Evolutionary conservation across 2,113 vertebrate genomes (phyloP).

Genomic region (Columba janthina): DNA sequence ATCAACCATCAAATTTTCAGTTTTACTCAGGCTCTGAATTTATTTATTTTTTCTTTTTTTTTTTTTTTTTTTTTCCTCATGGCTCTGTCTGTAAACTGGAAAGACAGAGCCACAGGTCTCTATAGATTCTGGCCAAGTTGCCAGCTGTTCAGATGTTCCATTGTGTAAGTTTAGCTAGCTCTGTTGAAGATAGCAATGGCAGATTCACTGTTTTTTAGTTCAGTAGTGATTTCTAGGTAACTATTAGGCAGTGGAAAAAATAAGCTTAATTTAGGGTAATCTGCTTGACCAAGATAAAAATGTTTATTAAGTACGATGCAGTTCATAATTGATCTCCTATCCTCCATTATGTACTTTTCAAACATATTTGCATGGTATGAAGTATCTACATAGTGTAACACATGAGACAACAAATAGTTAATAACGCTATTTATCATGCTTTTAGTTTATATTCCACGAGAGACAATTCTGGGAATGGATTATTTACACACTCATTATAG

Average conservation of each 20-base stretch:
- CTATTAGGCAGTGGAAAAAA: background rate
- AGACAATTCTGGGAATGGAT: background rate
- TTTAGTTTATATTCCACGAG: background rate
- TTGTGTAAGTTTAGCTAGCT: background rate
- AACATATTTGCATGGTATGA: background rate
- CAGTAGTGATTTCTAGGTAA: background rate
- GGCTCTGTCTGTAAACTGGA: background rate
- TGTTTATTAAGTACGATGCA: background rate
- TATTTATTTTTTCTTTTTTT: background rate
- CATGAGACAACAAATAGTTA: background rate
- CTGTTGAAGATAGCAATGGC: background rate
- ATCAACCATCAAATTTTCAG: background rate
- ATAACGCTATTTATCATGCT: background rate
- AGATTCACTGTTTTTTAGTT: background rate
- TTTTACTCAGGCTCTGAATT: background rate
- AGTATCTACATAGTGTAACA: background rate
- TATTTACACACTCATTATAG: background rate
- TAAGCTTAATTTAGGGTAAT: background rate
- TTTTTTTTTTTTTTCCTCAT: background rate
- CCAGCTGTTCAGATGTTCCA: background rate
- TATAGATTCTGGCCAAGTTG: background rate
- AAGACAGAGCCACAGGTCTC: background rate
- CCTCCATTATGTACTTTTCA: background rate
- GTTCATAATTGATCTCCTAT: background rate
- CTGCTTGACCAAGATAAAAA: background rate